Percentiles rank a stretch among this genome's conserved stretches.
These are phyloP conservation scores for Myiotriccus ornatus DNA, from an alignment of 2,797 vertebrate species.

Conservation along the genomic window DNA sequence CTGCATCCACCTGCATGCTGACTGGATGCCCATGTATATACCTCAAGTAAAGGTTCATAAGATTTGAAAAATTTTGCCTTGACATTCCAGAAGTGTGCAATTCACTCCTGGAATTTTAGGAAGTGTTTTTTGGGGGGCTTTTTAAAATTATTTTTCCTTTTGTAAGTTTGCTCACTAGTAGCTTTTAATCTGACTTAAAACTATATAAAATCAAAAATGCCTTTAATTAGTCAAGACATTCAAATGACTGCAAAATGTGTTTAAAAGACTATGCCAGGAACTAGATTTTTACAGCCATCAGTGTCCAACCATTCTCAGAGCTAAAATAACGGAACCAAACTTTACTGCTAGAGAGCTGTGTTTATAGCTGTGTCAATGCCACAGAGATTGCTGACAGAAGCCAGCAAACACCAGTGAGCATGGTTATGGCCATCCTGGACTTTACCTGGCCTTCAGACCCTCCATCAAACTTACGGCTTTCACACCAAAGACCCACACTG, in stretches of 20 bases:
- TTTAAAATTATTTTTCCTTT: not conserved
- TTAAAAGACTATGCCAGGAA: not conserved
- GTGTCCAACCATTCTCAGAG: not conserved
- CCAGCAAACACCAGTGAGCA: not conserved
- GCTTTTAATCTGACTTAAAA: not conserved
- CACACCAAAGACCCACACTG: not conserved
- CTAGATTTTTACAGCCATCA: not conserved
- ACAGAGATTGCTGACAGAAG: not conserved
- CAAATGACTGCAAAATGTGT: not conserved
- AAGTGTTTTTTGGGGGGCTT: accelerated
- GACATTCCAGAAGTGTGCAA: not conserved
- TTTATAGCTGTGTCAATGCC: not conserved
- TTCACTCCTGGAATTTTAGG: not conserved
- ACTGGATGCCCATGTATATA: not conserved
- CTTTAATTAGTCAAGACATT: not conserved
- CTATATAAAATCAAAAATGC: not conserved
- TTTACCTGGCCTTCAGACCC: not conserved
- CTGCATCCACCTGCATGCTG: not conserved
- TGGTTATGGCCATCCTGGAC: not conserved
- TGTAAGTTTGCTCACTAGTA: not conserved
- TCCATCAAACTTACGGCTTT: not conserved
- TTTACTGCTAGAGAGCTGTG: not conserved
- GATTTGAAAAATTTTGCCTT: not conserved
- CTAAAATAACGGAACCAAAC: not conserved
- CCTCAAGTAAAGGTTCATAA: not conserved